A percentile compares a stretch with the other conserved stretches of the same genome.
These are phyloP conservation scores for Fregetta grallaria DNA, from an alignment of 2,113 vertebrate genomes.

Conservation along the genomic window DNA sequence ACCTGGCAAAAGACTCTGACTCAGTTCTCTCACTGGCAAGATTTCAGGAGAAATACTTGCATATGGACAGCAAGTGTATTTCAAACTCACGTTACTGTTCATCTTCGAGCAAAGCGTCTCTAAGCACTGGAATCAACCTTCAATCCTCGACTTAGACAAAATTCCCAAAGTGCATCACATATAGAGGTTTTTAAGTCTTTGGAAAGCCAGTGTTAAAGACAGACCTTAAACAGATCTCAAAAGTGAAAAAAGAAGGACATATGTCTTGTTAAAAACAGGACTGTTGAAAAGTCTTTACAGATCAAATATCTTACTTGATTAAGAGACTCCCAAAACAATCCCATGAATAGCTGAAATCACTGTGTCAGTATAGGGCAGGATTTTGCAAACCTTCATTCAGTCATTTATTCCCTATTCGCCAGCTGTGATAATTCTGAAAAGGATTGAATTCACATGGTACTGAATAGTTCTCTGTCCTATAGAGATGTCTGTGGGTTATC, in stretches of 20 bases:
- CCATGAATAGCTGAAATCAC: neutral
- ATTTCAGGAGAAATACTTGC: neutral
- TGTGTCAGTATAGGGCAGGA: neutral
- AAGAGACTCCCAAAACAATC: neutral
- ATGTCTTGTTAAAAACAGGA: neutral
- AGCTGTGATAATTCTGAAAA: conserved; percentile 41
- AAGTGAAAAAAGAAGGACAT: neutral
- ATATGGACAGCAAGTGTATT: neutral
- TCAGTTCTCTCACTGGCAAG: neutral
- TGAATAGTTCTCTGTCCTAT: conserved; percentile 44
- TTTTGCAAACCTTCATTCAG: conserved; percentile 11
- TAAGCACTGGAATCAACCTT: neutral
- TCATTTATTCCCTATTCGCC: conserved; percentile 9
- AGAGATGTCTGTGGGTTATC: conserved; percentile 26
- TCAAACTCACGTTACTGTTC: neutral
- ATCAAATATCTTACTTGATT: neutral
- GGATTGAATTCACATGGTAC: conserved; percentile 35
- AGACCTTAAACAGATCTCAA: neutral
- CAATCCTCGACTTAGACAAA: neutral
- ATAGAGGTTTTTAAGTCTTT: neutral
- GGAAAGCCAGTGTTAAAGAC: neutral
- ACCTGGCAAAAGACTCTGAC: neutral
- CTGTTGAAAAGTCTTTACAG: neutral
- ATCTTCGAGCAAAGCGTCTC: neutral
- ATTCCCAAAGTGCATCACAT: neutral